Conservation (phyloP, 2,113 vertebrate species). For the Clarias gariepinus region DNA sequence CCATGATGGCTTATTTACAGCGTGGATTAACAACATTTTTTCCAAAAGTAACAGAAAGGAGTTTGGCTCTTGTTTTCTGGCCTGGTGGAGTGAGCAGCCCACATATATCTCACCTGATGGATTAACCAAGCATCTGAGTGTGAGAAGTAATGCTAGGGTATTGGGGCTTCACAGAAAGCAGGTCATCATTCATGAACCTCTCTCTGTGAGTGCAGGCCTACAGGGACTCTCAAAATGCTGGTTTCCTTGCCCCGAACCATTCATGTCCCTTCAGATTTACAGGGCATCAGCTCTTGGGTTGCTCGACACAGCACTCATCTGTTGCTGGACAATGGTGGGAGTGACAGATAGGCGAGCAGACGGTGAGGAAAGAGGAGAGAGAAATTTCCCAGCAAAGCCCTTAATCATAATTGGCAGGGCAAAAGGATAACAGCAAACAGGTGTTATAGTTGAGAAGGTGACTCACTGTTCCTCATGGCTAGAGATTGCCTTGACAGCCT, state of each 20-base stretch:
- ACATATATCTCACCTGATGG: constrained; percentile 17
- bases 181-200: constrained; percentile 23
- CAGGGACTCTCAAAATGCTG: not conserved
- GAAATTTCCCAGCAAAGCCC: constrained; percentile 38
- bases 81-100: not conserved
- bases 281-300: constrained; percentile 11
- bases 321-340: constrained; percentile 26
- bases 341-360: constrained; percentile 34
- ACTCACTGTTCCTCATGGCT: constrained; percentile 23
- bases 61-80: not conserved
- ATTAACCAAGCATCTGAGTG: constrained; percentile 24
- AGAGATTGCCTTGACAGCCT: not conserved
- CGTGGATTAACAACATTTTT: not conserved
- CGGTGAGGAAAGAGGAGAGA: constrained; percentile 42
- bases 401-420: constrained; percentile 49
- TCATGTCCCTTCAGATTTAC: constrained; percentile 44
- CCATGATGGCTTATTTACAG: constrained; percentile 20
- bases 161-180: not conserved
- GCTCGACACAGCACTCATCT: constrained; percentile 10
- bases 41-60: not conserved
- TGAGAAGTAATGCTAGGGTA: not conserved
- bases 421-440: constrained; percentile 46
- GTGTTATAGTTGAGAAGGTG: constrained; percentile 42
- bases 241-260: constrained; percentile 19
- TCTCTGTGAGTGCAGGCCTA: not conserved